Base-by-base conservation (phyloP, 2,888 invertebrate genomes). In the Imbricaverruca yamaguchii region DNA sequence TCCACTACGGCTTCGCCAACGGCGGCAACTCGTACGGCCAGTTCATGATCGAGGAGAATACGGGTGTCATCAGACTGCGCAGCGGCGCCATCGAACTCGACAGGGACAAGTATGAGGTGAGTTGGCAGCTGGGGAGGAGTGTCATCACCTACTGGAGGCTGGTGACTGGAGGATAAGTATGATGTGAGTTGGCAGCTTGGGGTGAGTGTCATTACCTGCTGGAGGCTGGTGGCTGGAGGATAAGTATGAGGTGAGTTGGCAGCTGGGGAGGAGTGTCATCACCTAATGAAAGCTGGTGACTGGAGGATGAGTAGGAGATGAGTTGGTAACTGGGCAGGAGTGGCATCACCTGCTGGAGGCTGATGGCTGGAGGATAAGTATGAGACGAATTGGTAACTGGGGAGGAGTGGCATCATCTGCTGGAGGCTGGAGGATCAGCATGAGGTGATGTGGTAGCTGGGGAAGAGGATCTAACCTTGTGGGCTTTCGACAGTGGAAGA, bases 21-120 rank as follows among this genome's bases (percentile, higher is more conserved):
- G 95, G 95, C 57, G 94, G 93, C 82, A 95, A 94, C 0, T 85
- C 86, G 59, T 95, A 95, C 0, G 96, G 96, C 0, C 96, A 96
- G 87, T 97, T 96, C 87, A 95, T 95, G 25, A 97, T 96, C 84
- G 96, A 97, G 89, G 95, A 96, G 87, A 95, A 96, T 83, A 97
- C 96, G 80, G 96, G 96, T 85, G 96, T 96, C 59, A 97, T 96
- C 85, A 92, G 96, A 83, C 88, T 97, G 81, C 95, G 95, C 86
- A 93, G 92, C 85, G 94, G 95, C 86, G 91, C 93, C 10, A 96
- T 96, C 84, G 92, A 93, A 0, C 88, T 97, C 84, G 96, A 96
- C 86, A 91, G 94, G 83, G 96, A 97, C 87, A 97, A 97, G 87
- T 98, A 98, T 87, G 96, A 96, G 87, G 88, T 99, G 39, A 39